These are phyloP conservation scores for Chaetorhynchus papuensis DNA, from an alignment of 2,113 vertebrate species.

Conservation along the genomic window DNA sequence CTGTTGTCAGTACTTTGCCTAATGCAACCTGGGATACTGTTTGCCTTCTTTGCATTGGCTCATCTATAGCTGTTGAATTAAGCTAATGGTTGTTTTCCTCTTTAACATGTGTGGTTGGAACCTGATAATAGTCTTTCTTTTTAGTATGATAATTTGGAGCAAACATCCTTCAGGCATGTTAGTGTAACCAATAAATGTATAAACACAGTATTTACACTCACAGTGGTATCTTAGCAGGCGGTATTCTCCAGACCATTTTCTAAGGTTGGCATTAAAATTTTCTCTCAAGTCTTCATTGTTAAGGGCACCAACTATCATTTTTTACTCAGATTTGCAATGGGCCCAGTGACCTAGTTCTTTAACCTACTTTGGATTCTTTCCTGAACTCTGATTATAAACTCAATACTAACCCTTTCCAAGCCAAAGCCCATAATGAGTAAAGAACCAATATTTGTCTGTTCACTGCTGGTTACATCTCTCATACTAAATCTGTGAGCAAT, in stretches of 20 bases:
- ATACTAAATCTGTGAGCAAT: background rate
- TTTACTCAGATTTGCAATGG: background rate
- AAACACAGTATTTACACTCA: background rate
- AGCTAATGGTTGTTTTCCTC: background rate
- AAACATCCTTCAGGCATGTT: background rate
- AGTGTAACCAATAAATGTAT: background rate
- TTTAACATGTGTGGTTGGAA: background rate
- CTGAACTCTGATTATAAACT: background rate
- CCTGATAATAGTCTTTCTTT: background rate
- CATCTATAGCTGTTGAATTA: background rate
- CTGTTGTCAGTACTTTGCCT: background rate
- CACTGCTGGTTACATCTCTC: background rate
- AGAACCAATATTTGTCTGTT: background rate
- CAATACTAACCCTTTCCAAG: background rate
- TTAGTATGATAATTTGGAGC: background rate
- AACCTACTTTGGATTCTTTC: background rate
- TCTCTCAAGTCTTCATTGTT: background rate
- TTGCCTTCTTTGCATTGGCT: background rate
- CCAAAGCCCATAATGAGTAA: background rate
- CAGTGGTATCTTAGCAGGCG: background rate
- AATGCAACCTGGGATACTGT: background rate
- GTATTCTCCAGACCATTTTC: background rate
- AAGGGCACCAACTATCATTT: background rate
- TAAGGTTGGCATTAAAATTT: background rate
- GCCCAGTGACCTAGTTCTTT: background rate